phyloP scores from a whole-genome alignment of 2,113 vertebrate genomes.

The Misgurnus anguillicaudatus region DNA sequence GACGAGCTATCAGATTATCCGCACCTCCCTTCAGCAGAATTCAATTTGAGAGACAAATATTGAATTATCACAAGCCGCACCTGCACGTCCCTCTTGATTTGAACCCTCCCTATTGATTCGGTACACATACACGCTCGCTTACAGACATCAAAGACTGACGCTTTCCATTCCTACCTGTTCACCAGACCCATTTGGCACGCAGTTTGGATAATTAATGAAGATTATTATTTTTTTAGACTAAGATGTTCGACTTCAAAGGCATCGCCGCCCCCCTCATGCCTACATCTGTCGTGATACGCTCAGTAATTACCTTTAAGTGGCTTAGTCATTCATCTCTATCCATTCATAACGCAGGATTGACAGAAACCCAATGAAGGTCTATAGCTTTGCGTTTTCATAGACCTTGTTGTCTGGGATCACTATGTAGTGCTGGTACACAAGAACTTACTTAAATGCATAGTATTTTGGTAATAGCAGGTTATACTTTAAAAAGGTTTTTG shows the following conservation, averaged over 20 bases:
- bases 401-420: background rate
- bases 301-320: constrained; percentile 8
- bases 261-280: background rate
- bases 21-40: constrained; percentile 39
- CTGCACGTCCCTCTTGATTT: constrained; percentile 51
- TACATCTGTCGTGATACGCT: background rate
- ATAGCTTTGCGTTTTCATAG: no score
- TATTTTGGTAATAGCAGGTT: no score
- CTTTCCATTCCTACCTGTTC: background rate
- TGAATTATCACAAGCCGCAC: constrained; percentile 50
- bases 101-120: constrained; percentile 35
- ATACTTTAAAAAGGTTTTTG: no score
- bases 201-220: background rate
- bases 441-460: no score
- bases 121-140: background rate
- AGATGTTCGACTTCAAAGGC: background rate
- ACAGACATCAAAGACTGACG: constrained; percentile 9
- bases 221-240: background rate
- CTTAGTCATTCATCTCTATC: constrained; percentile 10
- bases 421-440: no score
- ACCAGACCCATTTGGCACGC: background rate
- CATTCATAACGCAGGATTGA: background rate
- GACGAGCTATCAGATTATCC: constrained; percentile 30
- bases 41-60: constrained; percentile 55
- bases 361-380: background rate